Evolutionary conservation across 2,797 vertebrate species (phyloP).

Genomic region (Falco cherrug): DNA sequence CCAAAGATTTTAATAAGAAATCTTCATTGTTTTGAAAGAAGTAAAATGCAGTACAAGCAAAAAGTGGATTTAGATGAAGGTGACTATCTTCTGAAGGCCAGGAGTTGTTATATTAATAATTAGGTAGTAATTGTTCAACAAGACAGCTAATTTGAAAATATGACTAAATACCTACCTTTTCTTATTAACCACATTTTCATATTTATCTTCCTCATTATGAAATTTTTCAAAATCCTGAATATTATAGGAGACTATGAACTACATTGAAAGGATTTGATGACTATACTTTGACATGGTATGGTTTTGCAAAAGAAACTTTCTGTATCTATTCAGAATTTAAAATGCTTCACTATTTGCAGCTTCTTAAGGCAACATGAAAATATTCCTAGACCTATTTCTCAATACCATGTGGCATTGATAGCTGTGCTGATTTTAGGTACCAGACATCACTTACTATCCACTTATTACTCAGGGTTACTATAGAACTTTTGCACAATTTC

Average conservation of each 20-base stretch:
- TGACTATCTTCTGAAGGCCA: neutral
- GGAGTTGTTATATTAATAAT: neutral
- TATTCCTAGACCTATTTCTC: neutral
- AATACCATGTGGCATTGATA: accelerated
- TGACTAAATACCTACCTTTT: neutral
- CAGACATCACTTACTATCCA: neutral
- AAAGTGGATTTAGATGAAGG: neutral
- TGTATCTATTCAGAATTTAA: neutral
- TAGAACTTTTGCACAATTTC: neutral
- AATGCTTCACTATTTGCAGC: neutral
- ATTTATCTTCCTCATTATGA: neutral
- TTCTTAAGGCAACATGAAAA: neutral
- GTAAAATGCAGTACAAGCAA: neutral
- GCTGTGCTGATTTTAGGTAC: neutral
- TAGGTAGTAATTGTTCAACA: neutral
- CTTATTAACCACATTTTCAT: neutral
- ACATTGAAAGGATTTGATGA: neutral
- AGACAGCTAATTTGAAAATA: neutral
- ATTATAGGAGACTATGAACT: neutral
- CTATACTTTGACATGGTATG: neutral
- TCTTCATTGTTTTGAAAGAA: neutral
- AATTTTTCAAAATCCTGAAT: neutral
- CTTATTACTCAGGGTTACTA: neutral
- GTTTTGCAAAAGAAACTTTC: neutral
- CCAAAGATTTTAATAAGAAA: neutral